Conservation (phyloP, 2,113 vertebrate genomes). For the Phalacrocorax brasilianus region DNA sequence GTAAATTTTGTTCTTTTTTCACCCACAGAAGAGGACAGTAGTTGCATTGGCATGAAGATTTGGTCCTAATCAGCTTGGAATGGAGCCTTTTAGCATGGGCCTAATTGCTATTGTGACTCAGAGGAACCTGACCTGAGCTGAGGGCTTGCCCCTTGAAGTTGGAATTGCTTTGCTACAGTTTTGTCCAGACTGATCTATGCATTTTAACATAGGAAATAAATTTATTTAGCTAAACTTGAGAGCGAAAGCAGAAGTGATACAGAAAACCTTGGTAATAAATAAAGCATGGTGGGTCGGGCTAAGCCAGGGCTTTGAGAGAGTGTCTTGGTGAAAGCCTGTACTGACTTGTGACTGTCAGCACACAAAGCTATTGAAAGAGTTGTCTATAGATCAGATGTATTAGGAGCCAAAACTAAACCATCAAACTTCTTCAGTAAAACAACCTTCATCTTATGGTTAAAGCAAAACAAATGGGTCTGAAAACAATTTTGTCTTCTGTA, state of each 20-base stretch:
- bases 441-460: background rate
- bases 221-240: background rate
- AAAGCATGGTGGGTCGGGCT: background rate
- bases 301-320: background rate
- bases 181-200: background rate
- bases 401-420: background rate
- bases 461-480: background rate
- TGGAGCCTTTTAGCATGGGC: background rate
- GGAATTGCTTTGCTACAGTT: background rate
- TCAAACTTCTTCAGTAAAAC: background rate
- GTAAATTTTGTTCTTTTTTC: background rate
- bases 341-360: background rate
- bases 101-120: background rate
- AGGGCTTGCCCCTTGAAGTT: fast-evolving
- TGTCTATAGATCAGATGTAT: background rate
- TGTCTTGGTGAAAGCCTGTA: background rate
- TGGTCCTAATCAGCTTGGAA: background rate
- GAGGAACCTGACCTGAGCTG: background rate
- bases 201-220: background rate
- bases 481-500: background rate
- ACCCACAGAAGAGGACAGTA: background rate
- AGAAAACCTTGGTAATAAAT: background rate
- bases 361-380: background rate
- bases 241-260: background rate
- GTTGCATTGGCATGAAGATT: background rate